Evolutionary conservation across 2,113 vertebrate genomes (phyloP), one percentile per base, ranked within the genome.

Genomic region (Fulica atra): DNA sequence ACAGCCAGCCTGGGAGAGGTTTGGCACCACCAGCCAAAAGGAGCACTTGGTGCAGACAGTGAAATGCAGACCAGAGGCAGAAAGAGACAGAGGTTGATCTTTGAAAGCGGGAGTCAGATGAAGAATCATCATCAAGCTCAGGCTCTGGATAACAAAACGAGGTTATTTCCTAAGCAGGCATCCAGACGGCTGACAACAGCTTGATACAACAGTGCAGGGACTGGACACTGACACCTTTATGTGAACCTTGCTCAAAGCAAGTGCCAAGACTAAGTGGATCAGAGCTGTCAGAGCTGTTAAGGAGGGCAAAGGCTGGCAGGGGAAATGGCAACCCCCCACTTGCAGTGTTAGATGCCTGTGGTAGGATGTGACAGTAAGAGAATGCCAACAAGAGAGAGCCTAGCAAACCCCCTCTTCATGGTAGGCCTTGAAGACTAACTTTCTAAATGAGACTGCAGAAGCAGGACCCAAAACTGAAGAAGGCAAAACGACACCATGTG

Each of bases 161-260:
- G 53, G 59, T 94, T 86, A 74, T 95, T 97, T 86, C 70, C 96
- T 95, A 74, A 95, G n/a, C 65, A 89, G n/a, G 65, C 57, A 23
- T 53, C 68, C 82, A 90, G 86, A 72, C 82, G 92, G 84, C 87
- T 95, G 96, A 89, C 96, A 68, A 92, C 36, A 90, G 93, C 96
- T 95, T 95, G 90, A 72, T 85, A 82, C 82, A 91, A 53, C 94
- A 93, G 81, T 89, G 81, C 90, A 81, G 4, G 6, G 92, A 73
- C 80, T 94, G 79, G 54, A 86, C 82, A 80, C 81, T 70, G 73
- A 81, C 74, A 95, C 93, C 92, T 96, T 94, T 95, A n/a, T 85
- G 78, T 82, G 93, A 97, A 93, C 96, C 93, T 96, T 93, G 96
- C 97, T 97, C 96, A 95, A 79, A 95, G 91, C 95, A 96, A 96